Evolutionary conservation across 2,797 vertebrate species (phyloP).

Genomic region (Channallabes apus): DNA sequence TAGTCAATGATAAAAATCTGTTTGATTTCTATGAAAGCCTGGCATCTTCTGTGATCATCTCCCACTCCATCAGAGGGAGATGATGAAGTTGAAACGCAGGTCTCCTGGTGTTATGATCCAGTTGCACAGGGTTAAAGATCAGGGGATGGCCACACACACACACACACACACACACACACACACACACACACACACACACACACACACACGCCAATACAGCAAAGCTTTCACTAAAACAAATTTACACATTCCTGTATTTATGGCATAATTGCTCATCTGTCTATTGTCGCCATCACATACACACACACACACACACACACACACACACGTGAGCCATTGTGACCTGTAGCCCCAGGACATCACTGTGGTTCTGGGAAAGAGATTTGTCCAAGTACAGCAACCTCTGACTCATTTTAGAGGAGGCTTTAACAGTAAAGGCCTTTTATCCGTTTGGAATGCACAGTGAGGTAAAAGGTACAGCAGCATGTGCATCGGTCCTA

Average conservation of each 20-base stretch:
- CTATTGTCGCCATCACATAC: no score
- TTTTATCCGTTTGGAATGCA: conserved; percentile 66
- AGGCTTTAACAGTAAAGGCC: conserved; percentile 71
- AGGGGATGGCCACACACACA: neutral
- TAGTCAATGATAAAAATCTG: neutral
- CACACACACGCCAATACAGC: no score
- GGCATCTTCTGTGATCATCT: neutral
- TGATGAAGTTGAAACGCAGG: neutral
- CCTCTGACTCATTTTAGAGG: conserved; percentile 63
- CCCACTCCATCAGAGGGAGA: neutral
- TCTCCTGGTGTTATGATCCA: neutral
- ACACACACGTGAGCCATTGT: conserved; percentile 36
- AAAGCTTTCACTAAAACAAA: no score
- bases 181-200: conserved; percentile 1
- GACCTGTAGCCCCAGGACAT: conserved; percentile 44
- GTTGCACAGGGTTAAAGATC: neutral
- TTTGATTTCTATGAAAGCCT: neutral
- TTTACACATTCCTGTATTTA: no score
- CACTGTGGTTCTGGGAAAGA: conserved; percentile 60
- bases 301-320: conserved; percentile 11
- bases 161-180: neutral
- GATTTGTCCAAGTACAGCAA: conserved; percentile 64
- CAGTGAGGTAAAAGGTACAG: conserved; percentile 31
- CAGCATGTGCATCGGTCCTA: conserved; percentile 40
- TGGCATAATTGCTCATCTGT: no score